A percentile compares a stretch with the other conserved stretches of the same genome.
These are phyloP conservation scores for Zoanthus sociatus DNA, from an alignment of 92 coral and sea anemone species.

Conservation along the genomic window DNA sequence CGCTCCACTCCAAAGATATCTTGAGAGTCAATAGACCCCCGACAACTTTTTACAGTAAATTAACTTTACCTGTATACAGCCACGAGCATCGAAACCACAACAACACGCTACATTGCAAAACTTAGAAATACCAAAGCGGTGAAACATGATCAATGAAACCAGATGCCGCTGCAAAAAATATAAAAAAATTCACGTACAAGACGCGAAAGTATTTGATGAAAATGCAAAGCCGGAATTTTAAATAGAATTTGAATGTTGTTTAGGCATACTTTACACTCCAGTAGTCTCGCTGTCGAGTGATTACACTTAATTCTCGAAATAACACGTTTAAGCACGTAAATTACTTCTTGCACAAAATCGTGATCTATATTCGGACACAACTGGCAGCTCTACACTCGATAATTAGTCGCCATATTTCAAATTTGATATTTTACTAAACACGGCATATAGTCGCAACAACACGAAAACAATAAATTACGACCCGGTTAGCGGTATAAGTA, in stretches of 20 bases:
- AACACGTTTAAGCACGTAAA: not conserved
- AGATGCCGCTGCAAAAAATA: not conserved
- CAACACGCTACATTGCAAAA: not conserved
- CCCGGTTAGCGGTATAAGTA: not conserved
- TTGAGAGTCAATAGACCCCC: conserved; percentile 38
- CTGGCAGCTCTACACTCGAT: conserved; percentile 20
- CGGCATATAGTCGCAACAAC: conserved; percentile 20
- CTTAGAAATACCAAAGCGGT: not conserved
- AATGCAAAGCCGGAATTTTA: not conserved
- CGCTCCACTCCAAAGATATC: conserved; percentile 40
- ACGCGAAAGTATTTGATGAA: conserved; percentile 10
- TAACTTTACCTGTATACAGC: conserved; percentile 45
- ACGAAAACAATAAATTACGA: conserved; percentile 22
- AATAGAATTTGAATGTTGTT: conserved; percentile 5
- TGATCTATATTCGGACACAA: not conserved
- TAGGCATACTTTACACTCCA: conserved; percentile 36
- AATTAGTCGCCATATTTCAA: conserved; percentile 30
- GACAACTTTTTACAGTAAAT: conserved; percentile 26
- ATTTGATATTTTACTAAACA: conserved; percentile 12
- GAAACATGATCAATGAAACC: conserved; percentile 22
- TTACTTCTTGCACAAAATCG: conserved; percentile 11
- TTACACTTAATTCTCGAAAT: conserved; percentile 33
- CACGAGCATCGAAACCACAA: not conserved
- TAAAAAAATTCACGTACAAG: not conserved
- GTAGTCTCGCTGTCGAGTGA: conserved; percentile 24